Base-by-base conservation (phyloP, 2,797 vertebrate genomes). In the Bryconaethiops microstoma region DNA sequence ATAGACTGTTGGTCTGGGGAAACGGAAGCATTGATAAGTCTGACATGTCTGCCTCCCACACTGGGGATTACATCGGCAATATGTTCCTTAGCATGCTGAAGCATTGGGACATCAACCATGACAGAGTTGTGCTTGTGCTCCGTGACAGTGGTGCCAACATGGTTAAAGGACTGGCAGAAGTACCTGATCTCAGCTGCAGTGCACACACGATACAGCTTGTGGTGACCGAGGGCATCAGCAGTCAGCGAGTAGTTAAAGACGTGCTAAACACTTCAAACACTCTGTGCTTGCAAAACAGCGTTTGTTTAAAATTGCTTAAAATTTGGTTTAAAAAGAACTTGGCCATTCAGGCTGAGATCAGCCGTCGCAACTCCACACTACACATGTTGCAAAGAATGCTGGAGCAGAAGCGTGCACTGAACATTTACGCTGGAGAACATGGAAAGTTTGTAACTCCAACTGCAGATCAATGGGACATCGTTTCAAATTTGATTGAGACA, bases 91-190 rank as follows among this genome's bases (percentile, higher is more conserved):
- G 25, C 19, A 74, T 86, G 76, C 54, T 82, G 21, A 48, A 79
- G 21, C 45, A 78, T 4, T 82, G 76, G 73, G 23, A 76, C 12
- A 83, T 83, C 39, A 68, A 3, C 19, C 67, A 69, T 59, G 29
- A 83, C 16, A 2, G 81, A 21, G 60, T 69, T 7, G 59, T 59
- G 10, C 64, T 84, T 13, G 86, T 87, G 62, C 83, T 83, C 7
- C 4, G 73, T 35, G 83, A 88, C 72, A 76, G 81, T 3, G 84
- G 78, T 39, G 85, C 78, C 29, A 83, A 87, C 55, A 81, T 85
- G 21, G 42, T 85, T 17, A 84, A 83, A 39, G 81, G 60, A 35
- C 55, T 73, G 2, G 48, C 60, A 59, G 79, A 88, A 62, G 39
- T 86, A 1, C 82, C 80, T 57, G 78, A 83, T 62, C 63, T 87